These are phyloP conservation scores for Phalangium opilio DNA, from an alignment of 2,888 invertebrate genomes.

Conservation along the genomic window DNA sequence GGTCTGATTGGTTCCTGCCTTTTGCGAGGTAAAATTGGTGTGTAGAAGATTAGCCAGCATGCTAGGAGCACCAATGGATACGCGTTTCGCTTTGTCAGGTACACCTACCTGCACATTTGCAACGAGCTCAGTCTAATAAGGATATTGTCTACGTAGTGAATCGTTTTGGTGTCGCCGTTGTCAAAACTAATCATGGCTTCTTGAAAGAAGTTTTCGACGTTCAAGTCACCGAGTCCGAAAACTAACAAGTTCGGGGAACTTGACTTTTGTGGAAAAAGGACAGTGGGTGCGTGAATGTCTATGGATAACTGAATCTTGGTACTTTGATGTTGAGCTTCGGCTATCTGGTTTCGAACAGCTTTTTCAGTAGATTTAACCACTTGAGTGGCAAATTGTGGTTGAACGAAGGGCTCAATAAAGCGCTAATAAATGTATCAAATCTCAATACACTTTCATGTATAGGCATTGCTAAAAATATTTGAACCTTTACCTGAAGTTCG, in stretches of 20 bases:
- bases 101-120: constrained; percentile 37
- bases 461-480: not conserved
- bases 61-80: no score
- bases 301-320: constrained; percentile 45
- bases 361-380: constrained; percentile 17
- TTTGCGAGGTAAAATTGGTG: no score
- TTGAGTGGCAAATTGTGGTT: constrained; percentile 25
- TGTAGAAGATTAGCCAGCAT: no score
- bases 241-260: constrained; percentile 60
- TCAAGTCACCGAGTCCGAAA: constrained; percentile 56
- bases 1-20: no score
- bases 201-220: constrained; percentile 63
- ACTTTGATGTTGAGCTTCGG: constrained; percentile 24
- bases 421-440: constrained; percentile 20
- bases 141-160: constrained; percentile 49
- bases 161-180: constrained; percentile 21
- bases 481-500: constrained; percentile 28
- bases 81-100: no score
- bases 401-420: constrained; percentile 31
- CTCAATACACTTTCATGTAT: not conserved
- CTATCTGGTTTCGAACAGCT: constrained; percentile 18
- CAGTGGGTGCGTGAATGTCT: constrained; percentile 53
- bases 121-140: constrained; percentile 50
- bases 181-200: constrained; percentile 26
- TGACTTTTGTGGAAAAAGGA: constrained; percentile 61